phyloP scores from a whole-genome alignment of 2,888 invertebrate genomes.

The Eurois occulta region DNA sequence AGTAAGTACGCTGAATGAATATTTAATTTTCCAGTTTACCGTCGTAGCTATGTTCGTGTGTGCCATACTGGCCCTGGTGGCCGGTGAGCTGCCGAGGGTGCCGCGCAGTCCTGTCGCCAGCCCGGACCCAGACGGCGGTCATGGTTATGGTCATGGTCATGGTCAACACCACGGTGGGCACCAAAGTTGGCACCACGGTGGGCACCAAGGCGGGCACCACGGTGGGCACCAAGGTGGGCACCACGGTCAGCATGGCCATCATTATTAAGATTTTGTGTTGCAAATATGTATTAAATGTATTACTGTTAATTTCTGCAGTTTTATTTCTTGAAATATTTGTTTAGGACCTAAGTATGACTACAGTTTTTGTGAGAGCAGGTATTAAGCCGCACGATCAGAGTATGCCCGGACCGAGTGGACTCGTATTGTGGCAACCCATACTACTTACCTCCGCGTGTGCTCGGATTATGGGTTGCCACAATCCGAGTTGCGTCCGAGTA shows the following conservation, averaged over 20 bases:
- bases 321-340: not conserved
- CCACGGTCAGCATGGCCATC: not conserved
- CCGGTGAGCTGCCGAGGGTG: not conserved
- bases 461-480: too few species aligned
- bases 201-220: not conserved
- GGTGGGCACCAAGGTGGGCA: too few species aligned
- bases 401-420: too few species aligned
- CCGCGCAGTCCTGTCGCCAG: not conserved
- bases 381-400: too few species aligned
- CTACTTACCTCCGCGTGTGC: too few species aligned
- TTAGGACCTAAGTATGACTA: not conserved
- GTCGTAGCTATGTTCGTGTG: not conserved
- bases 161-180: not conserved
- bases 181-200: not conserved
- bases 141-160: not conserved
- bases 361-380: not conserved
- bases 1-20: not conserved
- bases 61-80: not conserved
- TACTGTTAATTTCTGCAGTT: not conserved
- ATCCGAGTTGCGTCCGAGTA: too few species aligned
- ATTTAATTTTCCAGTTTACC: conserved; percentile 1
- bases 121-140: not conserved
- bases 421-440: too few species aligned
- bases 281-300: not conserved
- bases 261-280: not conserved